Base-by-base conservation (phyloP, 2,888 invertebrate species). In the Tribolium freemani region DNA sequence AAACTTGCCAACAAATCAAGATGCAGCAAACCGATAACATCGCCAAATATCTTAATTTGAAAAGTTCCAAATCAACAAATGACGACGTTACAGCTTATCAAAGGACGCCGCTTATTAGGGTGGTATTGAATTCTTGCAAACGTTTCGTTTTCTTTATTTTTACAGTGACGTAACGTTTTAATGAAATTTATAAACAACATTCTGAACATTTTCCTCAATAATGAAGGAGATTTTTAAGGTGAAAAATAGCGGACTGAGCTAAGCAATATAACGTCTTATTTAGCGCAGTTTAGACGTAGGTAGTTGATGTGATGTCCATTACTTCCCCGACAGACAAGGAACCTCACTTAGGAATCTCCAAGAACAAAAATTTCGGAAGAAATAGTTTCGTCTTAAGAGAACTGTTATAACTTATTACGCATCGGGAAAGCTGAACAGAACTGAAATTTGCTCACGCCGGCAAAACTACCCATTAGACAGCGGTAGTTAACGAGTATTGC, bases 381-480 rank as follows among this genome's bases (percentile, higher is more conserved):
- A 16, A 16, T 16, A 16, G 16, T 16, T 16, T 16, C 1, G 16
- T 16, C 16, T 16, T 16, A 16, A 16, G 2, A 16, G 16, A n/a
- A n/a, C n/a, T 16, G 16, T 16, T 16, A 16, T 16, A 16, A 16
- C 16, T 44, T 58, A 20, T 45, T 45, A 58, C 13, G n/a, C n/a
- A 45, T 26, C 13, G 30, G 6, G 26, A 50, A 61, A 13, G 30
- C 8, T 61, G 21, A 21, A 30, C 48, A 13, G 6, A 38, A 46
- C 31, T 38, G 48, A n/a, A 57, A 67, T 67, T 67, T 57, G 20
- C 45, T 45, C 54, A 64, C 45, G 44, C 9, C 26, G 56, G 48
- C 38, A 67, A 67, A 57, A 68, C 68, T 68, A 50, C 48, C 38
- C 58, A 30, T 67, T 67, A 56, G 56, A 38, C 63, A 67, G 45